Conservation (phyloP, 2,888 invertebrate species). For the Nebria brevicollis region DNA sequence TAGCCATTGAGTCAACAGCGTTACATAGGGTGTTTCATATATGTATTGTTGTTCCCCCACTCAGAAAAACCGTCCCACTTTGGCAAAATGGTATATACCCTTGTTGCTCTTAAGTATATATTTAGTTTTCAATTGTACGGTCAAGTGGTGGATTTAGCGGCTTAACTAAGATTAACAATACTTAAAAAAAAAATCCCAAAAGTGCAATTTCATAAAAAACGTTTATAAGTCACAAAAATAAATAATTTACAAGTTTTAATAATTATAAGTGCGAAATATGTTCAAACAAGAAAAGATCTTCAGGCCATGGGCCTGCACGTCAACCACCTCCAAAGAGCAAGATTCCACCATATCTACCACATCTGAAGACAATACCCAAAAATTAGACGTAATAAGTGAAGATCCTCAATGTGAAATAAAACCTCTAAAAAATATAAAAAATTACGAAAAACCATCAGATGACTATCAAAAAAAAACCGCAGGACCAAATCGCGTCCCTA, state of each 20-base stretch:
- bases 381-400: too few relatives aligned
- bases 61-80: constrained; percentile 59
- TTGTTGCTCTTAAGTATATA: constrained; percentile 57
- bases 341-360: constrained; percentile 68
- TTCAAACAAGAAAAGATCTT: constrained; percentile 51
- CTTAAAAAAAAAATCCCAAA: not conserved
- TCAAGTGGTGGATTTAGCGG: constrained; percentile 52
- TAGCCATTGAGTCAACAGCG: not conserved
- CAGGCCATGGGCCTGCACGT: constrained; percentile 53
- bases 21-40: constrained; percentile 28
- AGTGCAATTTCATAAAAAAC: constrained; percentile 4
- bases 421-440: not conserved
- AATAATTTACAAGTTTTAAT: too few relatives aligned
- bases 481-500: not conserved
- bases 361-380: too few relatives aligned
- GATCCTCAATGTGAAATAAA: not conserved
- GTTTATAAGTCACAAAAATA: too few relatives aligned
- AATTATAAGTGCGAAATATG: not conserved
- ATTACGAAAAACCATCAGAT: constrained; percentile 27
- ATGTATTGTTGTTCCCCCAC: constrained; percentile 58
- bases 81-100: constrained; percentile 56
- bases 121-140: constrained; percentile 58
- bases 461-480: constrained; percentile 25
- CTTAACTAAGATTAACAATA: constrained; percentile 11
- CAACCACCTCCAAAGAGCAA: constrained; percentile 58